Conservation (phyloP, 35 echinoderm and acorn worm genomes). For the Patiria miniata region DNA sequence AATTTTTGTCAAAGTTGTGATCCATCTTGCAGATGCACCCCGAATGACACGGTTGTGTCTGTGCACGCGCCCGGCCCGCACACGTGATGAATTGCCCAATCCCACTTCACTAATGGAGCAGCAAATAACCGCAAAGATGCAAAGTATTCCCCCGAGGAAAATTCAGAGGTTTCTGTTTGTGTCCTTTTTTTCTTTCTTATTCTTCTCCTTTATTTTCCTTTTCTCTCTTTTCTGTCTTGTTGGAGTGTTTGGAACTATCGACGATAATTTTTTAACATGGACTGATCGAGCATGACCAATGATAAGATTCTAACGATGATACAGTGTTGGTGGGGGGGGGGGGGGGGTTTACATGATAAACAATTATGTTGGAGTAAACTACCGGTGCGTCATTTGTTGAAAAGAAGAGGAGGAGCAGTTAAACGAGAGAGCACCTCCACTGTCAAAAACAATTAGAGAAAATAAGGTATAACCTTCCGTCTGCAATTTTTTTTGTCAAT, state of each 20-base stretch:
- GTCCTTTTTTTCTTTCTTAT: background rate
- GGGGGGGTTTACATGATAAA: background rate
- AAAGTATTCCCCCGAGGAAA: background rate
- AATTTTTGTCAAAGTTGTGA: background rate
- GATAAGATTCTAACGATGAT: slow-evolving; percentile 18
- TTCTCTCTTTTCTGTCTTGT: too few species aligned
- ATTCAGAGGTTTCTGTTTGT: background rate
- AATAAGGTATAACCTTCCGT: background rate
- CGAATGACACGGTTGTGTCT: background rate
- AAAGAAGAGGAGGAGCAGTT: background rate
- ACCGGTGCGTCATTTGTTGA: background rate
- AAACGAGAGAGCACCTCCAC: too few species aligned
- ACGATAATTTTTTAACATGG: slow-evolving; percentile 5
- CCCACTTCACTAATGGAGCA: slow-evolving; percentile 3
- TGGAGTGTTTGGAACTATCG: background rate
- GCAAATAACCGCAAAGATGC: background rate
- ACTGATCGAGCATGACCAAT: background rate
- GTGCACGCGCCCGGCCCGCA: background rate
- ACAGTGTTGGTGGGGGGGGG: background rate
- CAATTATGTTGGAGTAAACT: background rate
- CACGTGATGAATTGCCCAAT: slow-evolving; percentile 7
- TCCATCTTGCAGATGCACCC: background rate
- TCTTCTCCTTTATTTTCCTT: too few species aligned
- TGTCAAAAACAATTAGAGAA: too few species aligned
- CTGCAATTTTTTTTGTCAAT: background rate